These are phyloP conservation scores for Grallaria varia DNA, from an alignment of 2,113 vertebrate genomes.

Conservation along the genomic window DNA sequence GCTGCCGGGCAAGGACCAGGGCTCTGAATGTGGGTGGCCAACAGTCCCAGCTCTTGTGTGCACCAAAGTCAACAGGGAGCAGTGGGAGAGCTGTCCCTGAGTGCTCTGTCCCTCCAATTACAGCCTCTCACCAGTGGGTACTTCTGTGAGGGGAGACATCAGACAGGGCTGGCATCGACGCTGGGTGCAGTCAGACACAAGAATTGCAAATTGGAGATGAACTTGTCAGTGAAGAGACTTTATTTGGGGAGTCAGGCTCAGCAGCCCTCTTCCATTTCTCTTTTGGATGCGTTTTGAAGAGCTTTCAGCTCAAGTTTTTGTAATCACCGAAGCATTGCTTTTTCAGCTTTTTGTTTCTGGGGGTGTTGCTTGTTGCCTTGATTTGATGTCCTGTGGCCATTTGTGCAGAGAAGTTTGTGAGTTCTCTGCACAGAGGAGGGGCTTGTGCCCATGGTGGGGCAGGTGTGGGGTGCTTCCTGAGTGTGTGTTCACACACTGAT, in stretches of 20 bases:
- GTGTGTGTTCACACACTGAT: background rate
- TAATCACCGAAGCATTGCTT: background rate
- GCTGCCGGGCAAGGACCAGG: rapidly evolving
- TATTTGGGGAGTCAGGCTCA: background rate
- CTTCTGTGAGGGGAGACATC: background rate
- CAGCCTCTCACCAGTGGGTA: rapidly evolving
- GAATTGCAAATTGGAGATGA: background rate
- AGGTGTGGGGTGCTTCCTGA: background rate
- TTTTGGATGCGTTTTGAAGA: background rate
- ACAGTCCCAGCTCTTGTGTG: background rate
- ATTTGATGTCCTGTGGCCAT: background rate
- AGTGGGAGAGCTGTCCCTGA: background rate
- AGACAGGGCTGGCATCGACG: background rate
- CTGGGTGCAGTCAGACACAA: background rate
- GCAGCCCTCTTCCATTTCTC: background rate
- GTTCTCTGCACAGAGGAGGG: background rate
- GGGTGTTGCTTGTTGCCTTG: background rate
- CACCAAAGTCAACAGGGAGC: background rate
- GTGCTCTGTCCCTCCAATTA: background rate
- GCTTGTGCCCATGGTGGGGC: background rate
- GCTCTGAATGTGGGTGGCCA: background rate
- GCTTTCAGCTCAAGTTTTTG: conserved; percentile 34
- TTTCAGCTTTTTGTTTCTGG: background rate
- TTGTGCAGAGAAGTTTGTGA: background rate
- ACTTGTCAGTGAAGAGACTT: background rate